phyloP scores from a whole-genome alignment of 2,888 invertebrate species.

The Tetragonula carbonaria region DNA sequence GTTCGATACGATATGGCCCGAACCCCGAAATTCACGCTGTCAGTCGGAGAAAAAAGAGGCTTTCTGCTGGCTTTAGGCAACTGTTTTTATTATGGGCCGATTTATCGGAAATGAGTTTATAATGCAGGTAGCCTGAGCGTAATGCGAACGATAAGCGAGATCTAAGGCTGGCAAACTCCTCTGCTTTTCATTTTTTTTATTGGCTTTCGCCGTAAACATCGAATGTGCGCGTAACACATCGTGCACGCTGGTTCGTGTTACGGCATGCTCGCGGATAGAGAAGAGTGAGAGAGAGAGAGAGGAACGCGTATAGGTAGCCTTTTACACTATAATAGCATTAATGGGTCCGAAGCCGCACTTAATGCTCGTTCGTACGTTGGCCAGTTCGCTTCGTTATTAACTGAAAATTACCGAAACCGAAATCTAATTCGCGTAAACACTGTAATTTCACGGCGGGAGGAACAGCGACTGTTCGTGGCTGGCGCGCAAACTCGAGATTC shows the following conservation, averaged over 20 bases:
- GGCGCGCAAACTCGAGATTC: neutral
- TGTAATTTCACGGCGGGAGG: slow-evolving; percentile 75
- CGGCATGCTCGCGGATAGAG: slow-evolving; percentile 6
- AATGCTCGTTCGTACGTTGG: slow-evolving; percentile 66
- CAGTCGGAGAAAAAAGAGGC: slow-evolving; percentile 22
- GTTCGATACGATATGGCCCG: neutral
- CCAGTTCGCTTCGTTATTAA: slow-evolving; percentile 78
- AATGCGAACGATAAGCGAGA: slow-evolving; percentile 75
- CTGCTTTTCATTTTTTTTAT: slow-evolving; percentile 32
- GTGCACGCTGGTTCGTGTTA: slow-evolving; percentile 6
- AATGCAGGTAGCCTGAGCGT: slow-evolving; percentile 76
- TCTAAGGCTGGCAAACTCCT: slow-evolving; percentile 51
- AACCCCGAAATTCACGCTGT: neutral
- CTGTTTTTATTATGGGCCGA: slow-evolving; percentile 78
- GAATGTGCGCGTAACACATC: slow-evolving; percentile 18
- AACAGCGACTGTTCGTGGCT: slow-evolving; percentile 41
- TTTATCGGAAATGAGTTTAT: slow-evolving; percentile 81
- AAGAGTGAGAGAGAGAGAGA: slow-evolving; percentile 22
- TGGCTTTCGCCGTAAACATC: slow-evolving; percentile 31
- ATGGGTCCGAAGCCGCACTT: slow-evolving; percentile 73
- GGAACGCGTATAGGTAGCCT: slow-evolving; percentile 72
- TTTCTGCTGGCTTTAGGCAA: slow-evolving; percentile 61
- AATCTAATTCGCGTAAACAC: slow-evolving; percentile 83
- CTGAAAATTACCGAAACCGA: slow-evolving; percentile 82
- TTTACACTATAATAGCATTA: slow-evolving; percentile 77